These are phyloP conservation scores for Petrolisthes manimaculis DNA, from an alignment of 2,888 invertebrate genomes.

Conservation along the genomic window DNA sequence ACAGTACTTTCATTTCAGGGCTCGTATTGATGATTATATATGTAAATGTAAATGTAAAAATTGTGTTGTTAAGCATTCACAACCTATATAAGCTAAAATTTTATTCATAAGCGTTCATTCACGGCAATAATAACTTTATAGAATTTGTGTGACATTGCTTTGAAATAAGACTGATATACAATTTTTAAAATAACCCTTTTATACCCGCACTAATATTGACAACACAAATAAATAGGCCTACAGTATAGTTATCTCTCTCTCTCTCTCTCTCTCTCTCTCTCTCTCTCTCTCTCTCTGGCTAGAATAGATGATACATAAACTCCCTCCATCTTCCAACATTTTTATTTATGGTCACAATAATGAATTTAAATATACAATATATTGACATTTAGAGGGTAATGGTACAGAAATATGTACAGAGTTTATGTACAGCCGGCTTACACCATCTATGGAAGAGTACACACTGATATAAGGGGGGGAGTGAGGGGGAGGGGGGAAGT, in stretches of 20 bases:
- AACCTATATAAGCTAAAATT: too few species aligned
- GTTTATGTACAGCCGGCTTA: conserved; percentile 56
- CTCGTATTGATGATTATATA: too few species aligned
- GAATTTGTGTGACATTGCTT: too few species aligned
- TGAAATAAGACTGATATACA: too few species aligned
- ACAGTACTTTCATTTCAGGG: too few species aligned
- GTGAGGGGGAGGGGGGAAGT: conserved; percentile 1
- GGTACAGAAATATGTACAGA: conserved; percentile 58
- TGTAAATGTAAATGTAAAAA: too few species aligned
- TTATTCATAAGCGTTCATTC: too few species aligned
- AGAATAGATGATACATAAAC: neutral
- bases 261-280: conserved; percentile 7
- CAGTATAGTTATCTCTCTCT: neutral
- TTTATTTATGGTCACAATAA: conserved; percentile 60
- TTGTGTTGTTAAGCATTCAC: too few species aligned
- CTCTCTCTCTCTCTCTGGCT: conserved; percentile 11
- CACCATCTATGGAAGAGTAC: conserved; percentile 55
- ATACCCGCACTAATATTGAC: too few species aligned
- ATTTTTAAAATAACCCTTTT: too few species aligned
- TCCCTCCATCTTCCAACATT: conserved; percentile 42
- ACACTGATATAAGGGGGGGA: conserved; percentile 24
- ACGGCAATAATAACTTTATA: too few species aligned
- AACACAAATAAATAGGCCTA: neutral
- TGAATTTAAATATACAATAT: conserved; percentile 62
- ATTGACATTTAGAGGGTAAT: conserved; percentile 60